Percentiles rank a stretch among this genome's conserved stretches.
Evolutionary conservation across 2,797 vertebrate genomes (phyloP).

Genomic region (Oreonectes daqikongensis): DNA sequence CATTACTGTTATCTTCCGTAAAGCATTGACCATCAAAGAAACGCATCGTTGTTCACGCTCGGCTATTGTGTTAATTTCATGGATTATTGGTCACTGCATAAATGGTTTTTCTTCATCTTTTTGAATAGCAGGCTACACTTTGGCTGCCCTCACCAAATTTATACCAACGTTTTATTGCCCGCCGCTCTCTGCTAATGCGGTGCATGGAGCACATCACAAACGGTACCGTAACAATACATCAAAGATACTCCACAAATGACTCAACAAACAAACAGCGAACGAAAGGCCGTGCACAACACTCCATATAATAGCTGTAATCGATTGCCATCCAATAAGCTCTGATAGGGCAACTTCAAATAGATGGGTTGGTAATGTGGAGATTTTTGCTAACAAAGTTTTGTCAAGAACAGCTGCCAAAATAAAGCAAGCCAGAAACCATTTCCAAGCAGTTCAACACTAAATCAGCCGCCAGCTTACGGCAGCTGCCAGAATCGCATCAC

Average conservation of each 20-base stretch:
- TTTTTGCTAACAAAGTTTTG: not conserved
- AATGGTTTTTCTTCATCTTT: constrained; percentile 45
- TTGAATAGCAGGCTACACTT: constrained; percentile 45
- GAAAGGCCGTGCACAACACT: constrained; percentile 14
- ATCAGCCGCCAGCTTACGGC: constrained; percentile 3
- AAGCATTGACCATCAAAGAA: constrained; percentile 30
- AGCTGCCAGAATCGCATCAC: not conserved
- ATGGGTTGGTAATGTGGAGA: not conserved
- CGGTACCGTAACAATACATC: constrained; percentile 48
- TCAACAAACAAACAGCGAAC: constrained; percentile 24
- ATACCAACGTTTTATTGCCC: constrained; percentile 36
- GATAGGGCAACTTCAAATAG: constrained; percentile 6
- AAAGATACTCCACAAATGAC: constrained; percentile 34
- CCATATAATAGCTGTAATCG: constrained; percentile 26
- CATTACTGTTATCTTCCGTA: constrained; percentile 51
- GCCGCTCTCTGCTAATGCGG: constrained; percentile 4
- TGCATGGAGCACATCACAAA: constrained; percentile 38
- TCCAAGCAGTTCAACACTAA: constrained; percentile 13
- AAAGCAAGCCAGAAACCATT: constrained; percentile 19
- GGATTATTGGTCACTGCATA: constrained; percentile 60
- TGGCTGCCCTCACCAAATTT: constrained; percentile 24
- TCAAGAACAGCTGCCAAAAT: not conserved
- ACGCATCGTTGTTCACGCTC: constrained; percentile 47
- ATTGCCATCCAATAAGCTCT: not conserved
- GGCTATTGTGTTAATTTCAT: constrained; percentile 70